Percentiles rank a stretch among this genome's conserved stretches.
Conservation (phyloP, 2,888 invertebrate species). For the Elegia similella region DNA sequence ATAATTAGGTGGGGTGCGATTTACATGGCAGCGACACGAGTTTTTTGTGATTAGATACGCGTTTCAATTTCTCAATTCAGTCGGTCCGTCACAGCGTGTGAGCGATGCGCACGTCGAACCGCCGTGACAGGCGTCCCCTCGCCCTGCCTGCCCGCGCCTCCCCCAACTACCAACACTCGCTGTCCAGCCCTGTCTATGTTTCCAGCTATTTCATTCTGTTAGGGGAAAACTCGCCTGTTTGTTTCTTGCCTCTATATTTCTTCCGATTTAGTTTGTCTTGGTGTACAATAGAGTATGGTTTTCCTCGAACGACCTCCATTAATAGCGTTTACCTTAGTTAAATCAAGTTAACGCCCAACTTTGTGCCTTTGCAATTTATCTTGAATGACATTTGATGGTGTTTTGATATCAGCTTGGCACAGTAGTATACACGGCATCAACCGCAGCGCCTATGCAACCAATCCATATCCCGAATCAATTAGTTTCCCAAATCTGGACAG, state of each 20-base stretch:
- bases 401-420: not conserved
- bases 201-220: constrained; percentile 6
- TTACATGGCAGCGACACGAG: constrained; percentile 33
- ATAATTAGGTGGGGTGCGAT: constrained; percentile 37
- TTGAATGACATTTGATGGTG: constrained; percentile 1
- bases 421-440: not conserved
- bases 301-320: constrained; percentile 12
- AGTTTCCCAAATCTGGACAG: constrained; percentile 29
- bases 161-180: constrained; percentile 4
- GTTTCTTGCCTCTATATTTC: constrained; percentile 15
- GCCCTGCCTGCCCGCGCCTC: constrained; percentile 16
- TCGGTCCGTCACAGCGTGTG: constrained; percentile 70
- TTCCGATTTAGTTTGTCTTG: constrained; percentile 16
- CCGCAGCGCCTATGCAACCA: constrained; percentile 24
- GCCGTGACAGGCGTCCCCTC: constrained; percentile 47
- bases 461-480: constrained; percentile 40
- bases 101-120: constrained; percentile 64
- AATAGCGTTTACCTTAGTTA: constrained; percentile 8
- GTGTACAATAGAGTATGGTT: constrained; percentile 4
- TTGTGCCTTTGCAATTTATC: not conserved
- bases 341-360: not conserved
- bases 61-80: constrained; percentile 77
- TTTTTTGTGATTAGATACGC: constrained; percentile 58
- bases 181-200: constrained; percentile 10
- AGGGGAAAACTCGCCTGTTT: constrained; percentile 6